A percentile compares a stretch with the other conserved stretches of the same genome.
Conservation (phyloP, 2,113 vertebrate genomes). For the Sorex araneus region DNA sequence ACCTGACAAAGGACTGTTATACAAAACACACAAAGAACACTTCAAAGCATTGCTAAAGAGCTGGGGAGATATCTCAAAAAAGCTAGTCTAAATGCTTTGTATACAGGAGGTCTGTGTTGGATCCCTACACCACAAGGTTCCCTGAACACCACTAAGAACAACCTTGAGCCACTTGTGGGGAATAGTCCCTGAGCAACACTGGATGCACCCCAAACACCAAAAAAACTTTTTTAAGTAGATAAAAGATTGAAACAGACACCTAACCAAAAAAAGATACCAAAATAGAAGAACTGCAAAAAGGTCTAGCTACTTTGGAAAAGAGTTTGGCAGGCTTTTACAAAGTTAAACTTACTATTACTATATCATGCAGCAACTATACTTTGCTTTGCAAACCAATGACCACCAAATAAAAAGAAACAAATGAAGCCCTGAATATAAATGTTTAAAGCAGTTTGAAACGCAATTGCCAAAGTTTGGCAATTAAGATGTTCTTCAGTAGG, state of each 20-base stretch:
- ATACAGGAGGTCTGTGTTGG: too few species aligned
- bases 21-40: neutral
- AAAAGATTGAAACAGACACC: neutral
- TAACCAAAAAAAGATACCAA: neutral
- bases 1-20: neutral
- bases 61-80: too few species aligned
- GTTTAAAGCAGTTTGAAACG: neutral
- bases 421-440: neutral
- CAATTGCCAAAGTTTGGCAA: neutral
- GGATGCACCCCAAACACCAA: too few species aligned
- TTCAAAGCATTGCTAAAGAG: neutral
- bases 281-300: neutral
- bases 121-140: too few species aligned
- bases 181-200: too few species aligned
- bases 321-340: neutral
- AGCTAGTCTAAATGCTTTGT: too few species aligned
- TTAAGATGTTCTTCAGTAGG: neutral
- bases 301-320: neutral
- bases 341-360: constrained; percentile 5
- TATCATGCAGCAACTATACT: neutral
- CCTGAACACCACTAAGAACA: too few species aligned
- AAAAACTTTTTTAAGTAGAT: too few species aligned
- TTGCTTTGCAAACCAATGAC: neutral
- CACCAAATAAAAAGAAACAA: neutral
- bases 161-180: too few species aligned